phyloP scores from a whole-genome alignment of 2,797 vertebrate genomes.

The Botia kubotai region DNA sequence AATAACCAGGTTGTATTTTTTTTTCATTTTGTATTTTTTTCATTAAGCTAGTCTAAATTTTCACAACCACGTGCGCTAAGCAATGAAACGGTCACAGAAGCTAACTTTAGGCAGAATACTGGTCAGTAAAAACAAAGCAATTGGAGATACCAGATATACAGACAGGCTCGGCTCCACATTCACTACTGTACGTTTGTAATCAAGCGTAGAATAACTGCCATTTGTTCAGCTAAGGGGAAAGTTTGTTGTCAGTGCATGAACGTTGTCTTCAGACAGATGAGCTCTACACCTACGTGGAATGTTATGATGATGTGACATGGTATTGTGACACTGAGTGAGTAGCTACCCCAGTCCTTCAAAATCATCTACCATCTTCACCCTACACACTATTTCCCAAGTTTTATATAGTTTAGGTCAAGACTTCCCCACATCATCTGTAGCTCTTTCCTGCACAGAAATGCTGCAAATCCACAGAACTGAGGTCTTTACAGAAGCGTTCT shows the following conservation, averaged over 20 bases:
- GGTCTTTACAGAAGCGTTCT: not conserved
- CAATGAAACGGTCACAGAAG: slow-evolving; percentile 98
- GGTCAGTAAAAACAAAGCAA: slow-evolving; percentile 98
- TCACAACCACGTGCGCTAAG: slow-evolving; percentile 98
- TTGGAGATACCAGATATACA: slow-evolving; percentile 98
- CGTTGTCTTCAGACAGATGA: slow-evolving; percentile 86
- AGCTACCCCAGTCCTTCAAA: slow-evolving; percentile 44
- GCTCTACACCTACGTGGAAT: slow-evolving; percentile 88
- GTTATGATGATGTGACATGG: slow-evolving; percentile 81
- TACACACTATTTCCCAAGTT: slow-evolving; percentile 7
- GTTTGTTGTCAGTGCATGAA: slow-evolving; percentile 86
- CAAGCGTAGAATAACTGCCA: slow-evolving; percentile 93
- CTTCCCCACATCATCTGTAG: no score
- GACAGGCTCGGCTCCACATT: slow-evolving; percentile 97
- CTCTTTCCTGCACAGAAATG: not conserved
- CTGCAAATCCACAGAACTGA: not conserved
- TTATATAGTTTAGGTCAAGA: not conserved
- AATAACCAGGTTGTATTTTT: slow-evolving; percentile 89
- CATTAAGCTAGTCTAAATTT: slow-evolving; percentile 90
- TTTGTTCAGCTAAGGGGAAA: slow-evolving; percentile 90
- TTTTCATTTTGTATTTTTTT: slow-evolving; percentile 65
- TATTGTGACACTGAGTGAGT: slow-evolving; percentile 80
- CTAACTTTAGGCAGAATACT: slow-evolving; percentile 98
- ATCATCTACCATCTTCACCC: slow-evolving; percentile 5
- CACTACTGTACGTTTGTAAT: slow-evolving; percentile 88